A percentile compares a stretch with the other conserved stretches of the same genome.
These are phyloP conservation scores for Karalla daura DNA, from an alignment of 2,797 vertebrate species.

Conservation along the genomic window DNA sequence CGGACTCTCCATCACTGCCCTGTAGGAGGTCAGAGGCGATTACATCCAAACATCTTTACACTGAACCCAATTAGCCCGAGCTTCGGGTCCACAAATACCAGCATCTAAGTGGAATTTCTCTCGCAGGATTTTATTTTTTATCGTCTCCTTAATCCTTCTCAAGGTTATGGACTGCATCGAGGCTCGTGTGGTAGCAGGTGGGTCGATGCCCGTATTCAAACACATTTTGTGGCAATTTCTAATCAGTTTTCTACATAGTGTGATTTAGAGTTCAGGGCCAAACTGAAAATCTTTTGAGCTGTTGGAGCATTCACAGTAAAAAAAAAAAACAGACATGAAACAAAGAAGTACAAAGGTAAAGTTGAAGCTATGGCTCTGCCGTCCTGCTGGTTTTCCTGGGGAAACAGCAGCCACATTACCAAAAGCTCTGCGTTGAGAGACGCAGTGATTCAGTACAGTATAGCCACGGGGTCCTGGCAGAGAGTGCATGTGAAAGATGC, in stretches of 20 bases:
- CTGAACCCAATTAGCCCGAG: constrained; percentile 35
- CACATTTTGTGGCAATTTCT: constrained; percentile 24
- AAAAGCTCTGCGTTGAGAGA: constrained; percentile 29
- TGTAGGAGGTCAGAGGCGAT: constrained; percentile 65
- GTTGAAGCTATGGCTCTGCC: neutral
- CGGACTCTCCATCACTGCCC: constrained; percentile 96
- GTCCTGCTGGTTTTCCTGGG: constrained; percentile 9
- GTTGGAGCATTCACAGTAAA: constrained; percentile 8
- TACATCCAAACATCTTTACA: constrained; percentile 34
- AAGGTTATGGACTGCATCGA: constrained; percentile 46
- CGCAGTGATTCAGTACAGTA: constrained; percentile 20
- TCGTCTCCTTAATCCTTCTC: constrained; percentile 40
- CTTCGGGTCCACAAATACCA: constrained; percentile 24
- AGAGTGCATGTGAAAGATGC: constrained; percentile 64
- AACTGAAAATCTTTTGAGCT: neutral
- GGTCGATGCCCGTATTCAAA: constrained; percentile 26
- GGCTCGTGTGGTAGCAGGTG: constrained; percentile 2
- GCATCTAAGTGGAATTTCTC: constrained; percentile 10
- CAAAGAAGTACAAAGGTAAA: constrained; percentile 13
- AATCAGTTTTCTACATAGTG: constrained; percentile 16
- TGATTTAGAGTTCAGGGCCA: constrained; percentile 2
- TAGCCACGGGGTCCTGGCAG: constrained; percentile 47
- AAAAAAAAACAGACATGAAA: neutral
- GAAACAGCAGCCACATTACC: constrained; percentile 23
- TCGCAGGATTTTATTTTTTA: constrained; percentile 24